These are phyloP conservation scores for Macquaria ambigua DNA, from an alignment of 2,113 vertebrate species.

Conservation along the genomic window DNA sequence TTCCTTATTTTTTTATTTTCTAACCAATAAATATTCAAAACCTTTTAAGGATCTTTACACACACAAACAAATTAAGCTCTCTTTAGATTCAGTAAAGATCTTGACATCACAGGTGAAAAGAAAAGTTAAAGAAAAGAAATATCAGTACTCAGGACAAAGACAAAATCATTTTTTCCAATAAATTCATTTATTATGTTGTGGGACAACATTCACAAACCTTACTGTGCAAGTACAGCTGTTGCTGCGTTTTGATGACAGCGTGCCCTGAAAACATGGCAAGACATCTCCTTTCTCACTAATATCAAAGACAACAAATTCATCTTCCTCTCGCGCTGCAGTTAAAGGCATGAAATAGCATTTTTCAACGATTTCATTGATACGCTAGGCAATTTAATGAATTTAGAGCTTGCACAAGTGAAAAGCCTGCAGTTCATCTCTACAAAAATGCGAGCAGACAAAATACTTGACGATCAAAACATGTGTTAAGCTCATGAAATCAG, in stretches of 20 bases:
- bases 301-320: slow-evolving; percentile 21
- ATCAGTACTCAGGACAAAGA: too few relatives aligned
- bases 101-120: too few relatives aligned
- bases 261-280: slow-evolving; percentile 66
- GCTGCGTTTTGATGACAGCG: slow-evolving; percentile 49
- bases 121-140: too few relatives aligned
- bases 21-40: too few relatives aligned
- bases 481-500: slow-evolving; percentile 20
- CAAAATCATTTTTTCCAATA: slow-evolving; percentile 37
- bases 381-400: slow-evolving; percentile 13
- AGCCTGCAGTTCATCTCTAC: slow-evolving; percentile 17
- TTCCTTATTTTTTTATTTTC: background rate
- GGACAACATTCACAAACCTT: slow-evolving; percentile 75
- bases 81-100: too few relatives aligned
- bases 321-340: slow-evolving; percentile 34
- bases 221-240: slow-evolving; percentile 69
- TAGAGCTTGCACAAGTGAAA: slow-evolving; percentile 27
- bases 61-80: too few relatives aligned
- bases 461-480: background rate
- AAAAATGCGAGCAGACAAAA: slow-evolving; percentile 17
- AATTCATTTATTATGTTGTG: slow-evolving; percentile 75
- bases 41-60: too few relatives aligned
- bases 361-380: background rate
- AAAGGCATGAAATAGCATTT: slow-evolving; percentile 41
- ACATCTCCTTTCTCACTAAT: slow-evolving; percentile 25